These are phyloP conservation scores for Apomyelois bistriatella DNA, from an alignment of 2,888 invertebrate genomes.

Conservation along the genomic window DNA sequence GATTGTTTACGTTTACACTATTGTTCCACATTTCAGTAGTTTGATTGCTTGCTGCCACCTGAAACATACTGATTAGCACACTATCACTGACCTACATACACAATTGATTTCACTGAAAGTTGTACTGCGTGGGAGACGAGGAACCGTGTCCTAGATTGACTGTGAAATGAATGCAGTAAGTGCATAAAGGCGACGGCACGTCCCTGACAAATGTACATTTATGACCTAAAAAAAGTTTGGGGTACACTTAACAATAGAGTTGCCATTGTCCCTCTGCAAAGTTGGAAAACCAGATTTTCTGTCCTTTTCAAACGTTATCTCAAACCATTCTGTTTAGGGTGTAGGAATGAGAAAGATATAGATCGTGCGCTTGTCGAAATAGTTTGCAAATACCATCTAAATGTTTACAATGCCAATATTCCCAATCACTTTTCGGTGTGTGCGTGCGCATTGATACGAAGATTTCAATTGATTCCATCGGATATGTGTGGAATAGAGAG, in stretches of 20 bases:
- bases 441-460: constrained; percentile 46
- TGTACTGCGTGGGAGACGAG: constrained; percentile 41
- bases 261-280: constrained; percentile 72
- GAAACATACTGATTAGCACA: constrained; percentile 47
- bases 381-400: constrained; percentile 73
- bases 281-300: constrained; percentile 60
- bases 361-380: constrained; percentile 48
- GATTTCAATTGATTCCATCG: constrained; percentile 58
- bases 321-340: constrained; percentile 21
- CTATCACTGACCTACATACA: constrained; percentile 35
- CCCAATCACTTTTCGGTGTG: constrained; percentile 49
- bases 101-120: constrained; percentile 29
- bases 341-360: constrained; percentile 49
- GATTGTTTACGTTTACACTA: constrained; percentile 49
- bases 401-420: constrained; percentile 78
- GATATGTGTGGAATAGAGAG: constrained; percentile 59
- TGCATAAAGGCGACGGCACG: constrained; percentile 59
- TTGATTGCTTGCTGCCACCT: constrained; percentile 57
- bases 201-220: constrained; percentile 77
- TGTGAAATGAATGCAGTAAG: constrained; percentile 74
- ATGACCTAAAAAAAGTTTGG: constrained; percentile 79
- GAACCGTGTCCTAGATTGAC: constrained; percentile 28
- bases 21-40: constrained; percentile 70
- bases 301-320: constrained; percentile 45
- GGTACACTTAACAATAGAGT: constrained; percentile 77